Base-by-base conservation (phyloP, 1,140 invertebrate genomes). In the Cepaea nemoralis region DNA sequence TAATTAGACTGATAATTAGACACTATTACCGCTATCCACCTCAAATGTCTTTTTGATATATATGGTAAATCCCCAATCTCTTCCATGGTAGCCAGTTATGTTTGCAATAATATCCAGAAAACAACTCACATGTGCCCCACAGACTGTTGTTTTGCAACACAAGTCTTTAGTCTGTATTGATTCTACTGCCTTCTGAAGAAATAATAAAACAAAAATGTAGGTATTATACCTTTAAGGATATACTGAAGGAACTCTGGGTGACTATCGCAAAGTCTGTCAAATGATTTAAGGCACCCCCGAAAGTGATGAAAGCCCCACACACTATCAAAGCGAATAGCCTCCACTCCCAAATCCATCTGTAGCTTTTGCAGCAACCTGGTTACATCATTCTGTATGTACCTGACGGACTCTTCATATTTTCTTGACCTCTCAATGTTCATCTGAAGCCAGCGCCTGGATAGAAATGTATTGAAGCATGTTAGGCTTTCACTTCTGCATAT, bases 241-340 rank as follows among this genome's bases (percentile, higher is more conserved):
- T 73, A 77, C 39, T 69, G 77, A 73, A 88, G 81, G 33, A 83
- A 80, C 0, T 83, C 48, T n/a, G 84, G 81, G 40, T 88, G 84
- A 42, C 83, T 67, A 0, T 77, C 73, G 66, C 82, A 86, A 24
- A 88, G 81, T 40, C 84, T 63, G 48, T 84, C 80, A 77, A 88
- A 88, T 35, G 82, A 83, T 48, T 81, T 83, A 14, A 88, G 84
- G 67, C 87, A 87, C 27, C 85, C 86, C 35, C 86, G 83, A 42
- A 86, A 88, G 74, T 87, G 84, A 22, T 81, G 80, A 66, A 84
- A 77, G 5, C 86, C 86, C 87, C 87, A 88, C 1, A 87, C 77
- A 79, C 86, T 88, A 48, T 86, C 87, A 86, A 86, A 88, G 1
- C 86, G 83, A 3, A 88, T 84, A 31, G 81, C 83, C 14, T 77